phyloP scores from a whole-genome alignment of 2,888 invertebrate species.

The Crepidodera aurea region DNA sequence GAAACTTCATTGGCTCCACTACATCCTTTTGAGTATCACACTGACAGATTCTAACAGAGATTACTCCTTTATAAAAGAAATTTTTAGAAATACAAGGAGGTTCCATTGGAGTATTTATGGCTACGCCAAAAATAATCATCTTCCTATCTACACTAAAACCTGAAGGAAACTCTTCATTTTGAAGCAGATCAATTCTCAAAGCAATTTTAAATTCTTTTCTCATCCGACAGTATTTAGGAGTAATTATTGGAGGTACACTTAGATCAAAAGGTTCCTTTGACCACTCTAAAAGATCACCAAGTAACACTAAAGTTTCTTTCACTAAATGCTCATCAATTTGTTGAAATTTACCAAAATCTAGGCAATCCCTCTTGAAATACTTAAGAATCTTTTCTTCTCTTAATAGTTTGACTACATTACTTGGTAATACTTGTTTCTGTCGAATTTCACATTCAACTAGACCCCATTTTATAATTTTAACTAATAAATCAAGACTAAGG shows the following conservation, averaged over 20 bases:
- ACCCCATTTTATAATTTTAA: conserved; percentile 67
- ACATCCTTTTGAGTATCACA: conserved; percentile 33
- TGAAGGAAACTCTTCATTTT: conserved; percentile 42
- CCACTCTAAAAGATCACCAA: conserved; percentile 36
- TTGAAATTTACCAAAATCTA: conserved; percentile 28
- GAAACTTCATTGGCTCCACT: conserved; percentile 42
- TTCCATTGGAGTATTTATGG: conserved; percentile 45
- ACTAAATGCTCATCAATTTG: conserved; percentile 38
- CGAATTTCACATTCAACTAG: conserved; percentile 62
- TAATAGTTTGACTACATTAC: conserved; percentile 57
- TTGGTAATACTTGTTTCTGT: conserved; percentile 56
- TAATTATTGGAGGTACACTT: conserved; percentile 19
- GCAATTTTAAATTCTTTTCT: conserved; percentile 49
- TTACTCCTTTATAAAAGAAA: conserved; percentile 37
- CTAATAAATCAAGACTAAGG: conserved; percentile 24
- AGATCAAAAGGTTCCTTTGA: conserved; percentile 23
- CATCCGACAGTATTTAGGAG: conserved; percentile 32
- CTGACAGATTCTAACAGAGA: conserved; percentile 41
- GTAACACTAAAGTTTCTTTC: conserved; percentile 35
- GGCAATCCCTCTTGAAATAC: conserved; percentile 41
- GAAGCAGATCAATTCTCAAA: conserved; percentile 43
- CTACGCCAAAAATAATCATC: conserved; percentile 47
- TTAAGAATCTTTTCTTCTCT: conserved; percentile 41
- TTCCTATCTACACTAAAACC: conserved; percentile 41
- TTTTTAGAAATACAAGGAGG: conserved; percentile 28